These are phyloP conservation scores for Hartigia nigra DNA, from an alignment of 2,888 invertebrate species.

Conservation along the genomic window DNA sequence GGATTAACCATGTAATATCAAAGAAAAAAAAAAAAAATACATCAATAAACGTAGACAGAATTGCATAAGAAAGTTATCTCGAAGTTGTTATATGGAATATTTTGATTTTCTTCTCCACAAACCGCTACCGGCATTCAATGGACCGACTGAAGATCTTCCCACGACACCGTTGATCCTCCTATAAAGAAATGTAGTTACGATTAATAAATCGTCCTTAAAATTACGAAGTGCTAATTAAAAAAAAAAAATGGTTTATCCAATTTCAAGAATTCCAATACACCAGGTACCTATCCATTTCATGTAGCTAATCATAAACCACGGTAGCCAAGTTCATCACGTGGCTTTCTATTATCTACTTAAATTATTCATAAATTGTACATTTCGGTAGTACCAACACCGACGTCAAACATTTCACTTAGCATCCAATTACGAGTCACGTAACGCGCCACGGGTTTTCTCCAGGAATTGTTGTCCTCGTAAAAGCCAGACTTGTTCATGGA, in stretches of 20 bases:
- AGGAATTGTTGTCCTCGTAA: background rate
- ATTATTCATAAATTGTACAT: constrained; percentile 30
- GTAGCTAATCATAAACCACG: background rate
- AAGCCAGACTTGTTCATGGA: background rate
- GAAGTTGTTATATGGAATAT: background rate
- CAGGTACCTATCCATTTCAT: background rate
- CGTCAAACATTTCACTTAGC: constrained; percentile 19
- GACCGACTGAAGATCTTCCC: background rate
- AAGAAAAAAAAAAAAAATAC: background rate
- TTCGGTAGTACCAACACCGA: constrained; percentile 14
- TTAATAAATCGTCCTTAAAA: background rate
- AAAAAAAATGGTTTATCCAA: background rate
- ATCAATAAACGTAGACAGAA: background rate
- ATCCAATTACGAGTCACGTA: constrained; percentile 49
- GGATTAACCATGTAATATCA: background rate
- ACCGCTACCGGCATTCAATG: background rate
- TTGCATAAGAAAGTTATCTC: background rate
- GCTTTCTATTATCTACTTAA: constrained; percentile 12
- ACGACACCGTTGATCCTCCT: no score
- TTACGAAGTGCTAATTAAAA: background rate
- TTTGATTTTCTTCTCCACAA: background rate
- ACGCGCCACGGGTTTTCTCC: constrained; percentile 34
- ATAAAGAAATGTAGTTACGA: background rate
- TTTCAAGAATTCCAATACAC: background rate
- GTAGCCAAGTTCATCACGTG: background rate